Conservation (phyloP, 23 tunicate species). For the Clavelina lepadiformis region DNA sequence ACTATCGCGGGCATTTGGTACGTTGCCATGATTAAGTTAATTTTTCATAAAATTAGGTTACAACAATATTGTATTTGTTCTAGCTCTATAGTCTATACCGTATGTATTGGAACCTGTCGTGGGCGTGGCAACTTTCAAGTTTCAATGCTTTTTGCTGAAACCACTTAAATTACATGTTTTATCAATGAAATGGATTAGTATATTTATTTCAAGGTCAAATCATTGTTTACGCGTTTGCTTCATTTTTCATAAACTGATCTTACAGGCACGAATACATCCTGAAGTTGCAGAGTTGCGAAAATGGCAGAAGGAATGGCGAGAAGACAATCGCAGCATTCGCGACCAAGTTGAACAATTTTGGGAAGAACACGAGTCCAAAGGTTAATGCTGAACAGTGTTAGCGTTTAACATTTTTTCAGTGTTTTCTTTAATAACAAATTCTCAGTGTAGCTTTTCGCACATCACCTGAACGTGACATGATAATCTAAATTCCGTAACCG, state of each 20-base stretch:
- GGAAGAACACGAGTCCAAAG: constrained; percentile 54
- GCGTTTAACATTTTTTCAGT: too few species aligned
- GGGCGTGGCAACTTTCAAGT: not conserved
- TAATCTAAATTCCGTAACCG: too few species aligned
- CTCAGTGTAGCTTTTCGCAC: too few species aligned
- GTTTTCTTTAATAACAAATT: too few species aligned
- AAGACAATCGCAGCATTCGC: constrained; percentile 54
- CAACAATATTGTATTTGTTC: too few species aligned
- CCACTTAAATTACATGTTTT: not conserved
- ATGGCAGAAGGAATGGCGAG: constrained; percentile 89
- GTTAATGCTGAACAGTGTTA: too few species aligned
- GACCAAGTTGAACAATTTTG: constrained; percentile 69
- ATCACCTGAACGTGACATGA: too few species aligned
- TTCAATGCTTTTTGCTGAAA: too few species aligned
- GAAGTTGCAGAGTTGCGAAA: constrained; percentile 68
- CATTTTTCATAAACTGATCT: not conserved
- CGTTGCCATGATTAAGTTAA: not conserved
- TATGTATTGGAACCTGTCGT: not conserved
- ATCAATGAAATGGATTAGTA: too few species aligned
- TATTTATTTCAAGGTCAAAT: not conserved
- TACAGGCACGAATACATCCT: constrained; percentile 40
- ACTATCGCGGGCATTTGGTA: constrained; percentile 75
- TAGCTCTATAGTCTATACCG: too few species aligned
- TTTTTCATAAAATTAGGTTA: too few species aligned
- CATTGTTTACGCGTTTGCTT: not conserved